A percentile compares a stretch with the other conserved stretches of the same genome.
Conservation (phyloP, 2,888 invertebrate species). For the Chymomyza caudatula region DNA sequence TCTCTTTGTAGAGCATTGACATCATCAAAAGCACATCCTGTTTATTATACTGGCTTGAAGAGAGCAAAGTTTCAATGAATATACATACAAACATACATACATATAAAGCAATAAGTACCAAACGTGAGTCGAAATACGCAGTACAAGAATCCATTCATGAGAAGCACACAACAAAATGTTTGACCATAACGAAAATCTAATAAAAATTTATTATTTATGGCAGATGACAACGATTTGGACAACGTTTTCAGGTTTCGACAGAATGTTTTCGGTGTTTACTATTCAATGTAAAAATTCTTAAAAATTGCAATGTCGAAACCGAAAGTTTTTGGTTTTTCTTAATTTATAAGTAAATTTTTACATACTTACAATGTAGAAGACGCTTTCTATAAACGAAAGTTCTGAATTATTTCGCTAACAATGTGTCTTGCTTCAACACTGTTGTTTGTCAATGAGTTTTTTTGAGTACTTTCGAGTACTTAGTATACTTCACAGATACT, state of each 20-base stretch:
- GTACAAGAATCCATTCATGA: not conserved
- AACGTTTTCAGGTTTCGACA: not conserved
- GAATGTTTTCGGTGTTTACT: not conserved
- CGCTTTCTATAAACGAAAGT: not conserved
- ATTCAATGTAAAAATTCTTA: not conserved
- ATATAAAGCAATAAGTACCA: not conserved
- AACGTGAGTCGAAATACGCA: not conserved
- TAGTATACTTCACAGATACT: not conserved
- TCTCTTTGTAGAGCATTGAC: not conserved
- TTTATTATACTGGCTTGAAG: not conserved
- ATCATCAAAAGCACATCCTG: not conserved
- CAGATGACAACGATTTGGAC: not conserved
- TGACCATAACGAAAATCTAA: not conserved
- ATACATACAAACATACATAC: not conserved
- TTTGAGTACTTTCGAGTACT: not conserved
- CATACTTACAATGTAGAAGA: not conserved
- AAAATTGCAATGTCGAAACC: not conserved
- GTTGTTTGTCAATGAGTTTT: not conserved
- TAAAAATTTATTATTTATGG: not conserved
- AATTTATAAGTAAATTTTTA: not conserved
- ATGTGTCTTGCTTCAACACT: not conserved
- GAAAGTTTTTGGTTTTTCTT: not conserved
- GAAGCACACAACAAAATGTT: not conserved
- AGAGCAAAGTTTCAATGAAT: not conserved
- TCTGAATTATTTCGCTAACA: not conserved